A percentile compares a stretch with the other conserved stretches of the same genome.
Evolutionary conservation across 2,888 invertebrate species (phyloP).

Genomic region (Ophion ventricosus): DNA sequence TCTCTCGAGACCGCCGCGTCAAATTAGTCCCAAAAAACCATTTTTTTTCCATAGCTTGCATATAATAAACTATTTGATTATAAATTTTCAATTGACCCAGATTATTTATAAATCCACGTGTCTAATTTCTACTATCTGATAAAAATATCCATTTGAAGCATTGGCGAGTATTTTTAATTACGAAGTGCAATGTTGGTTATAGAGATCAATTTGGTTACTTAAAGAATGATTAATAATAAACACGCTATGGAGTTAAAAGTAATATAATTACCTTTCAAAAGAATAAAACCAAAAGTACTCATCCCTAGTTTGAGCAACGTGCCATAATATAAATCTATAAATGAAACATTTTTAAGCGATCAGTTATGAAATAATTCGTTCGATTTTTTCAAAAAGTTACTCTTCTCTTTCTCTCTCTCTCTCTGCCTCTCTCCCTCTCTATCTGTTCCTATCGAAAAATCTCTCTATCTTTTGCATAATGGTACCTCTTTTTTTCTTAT

Average conservation of each 20-base stretch:
- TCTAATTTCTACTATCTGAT: no score
- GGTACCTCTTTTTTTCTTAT: conserved; percentile 82
- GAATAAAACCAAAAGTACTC: not conserved
- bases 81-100: no score
- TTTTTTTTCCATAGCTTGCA: no score
- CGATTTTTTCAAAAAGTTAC: conserved; percentile 32
- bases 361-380: not conserved
- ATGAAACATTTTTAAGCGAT: not conserved
- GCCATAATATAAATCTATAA: not conserved
- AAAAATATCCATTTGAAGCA: no score
- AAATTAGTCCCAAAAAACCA: not conserved
- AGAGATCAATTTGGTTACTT: no score
- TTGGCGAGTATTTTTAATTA: no score
- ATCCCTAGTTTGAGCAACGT: not conserved
- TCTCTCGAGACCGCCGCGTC: not conserved
- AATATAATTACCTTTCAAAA: not conserved
- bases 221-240: no score
- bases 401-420: conserved; percentile 31
- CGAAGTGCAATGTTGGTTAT: no score
- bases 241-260: not conserved
- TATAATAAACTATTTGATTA: no score
- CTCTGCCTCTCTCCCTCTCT: conserved; percentile 48
- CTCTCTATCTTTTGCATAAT: conserved; percentile 63
- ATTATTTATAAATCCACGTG: no score
- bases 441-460: conserved; percentile 46